Evolutionary conservation across 2,797 vertebrate genomes (phyloP).

Genomic region (Spheniscus humboldti): DNA sequence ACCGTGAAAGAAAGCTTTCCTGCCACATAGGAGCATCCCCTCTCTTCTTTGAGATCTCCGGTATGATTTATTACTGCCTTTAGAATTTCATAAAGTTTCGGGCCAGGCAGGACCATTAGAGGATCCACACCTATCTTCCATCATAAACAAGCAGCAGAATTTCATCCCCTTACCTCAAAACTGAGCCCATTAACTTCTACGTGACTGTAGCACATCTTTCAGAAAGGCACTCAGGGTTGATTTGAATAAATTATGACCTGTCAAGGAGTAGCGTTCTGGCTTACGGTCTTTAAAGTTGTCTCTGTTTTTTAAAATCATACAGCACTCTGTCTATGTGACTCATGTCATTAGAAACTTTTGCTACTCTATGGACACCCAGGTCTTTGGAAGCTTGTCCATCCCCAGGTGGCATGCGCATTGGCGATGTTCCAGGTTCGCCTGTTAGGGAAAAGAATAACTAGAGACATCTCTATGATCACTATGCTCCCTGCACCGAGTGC

Average conservation of each 20-base stretch:
- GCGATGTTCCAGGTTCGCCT: fast-evolving
- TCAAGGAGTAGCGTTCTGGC: neutral
- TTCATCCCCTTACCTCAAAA: neutral
- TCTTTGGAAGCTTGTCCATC: neutral
- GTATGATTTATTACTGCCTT: neutral
- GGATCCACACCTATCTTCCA: neutral
- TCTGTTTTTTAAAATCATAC: neutral
- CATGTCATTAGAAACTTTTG: neutral
- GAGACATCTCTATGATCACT: neutral
- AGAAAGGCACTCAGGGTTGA: neutral
- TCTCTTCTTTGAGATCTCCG: neutral
- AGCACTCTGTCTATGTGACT: neutral
- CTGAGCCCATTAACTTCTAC: neutral
- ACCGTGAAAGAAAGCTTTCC: neutral
- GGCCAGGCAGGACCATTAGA: neutral
- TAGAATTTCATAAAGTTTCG: neutral
- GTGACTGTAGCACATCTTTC: neutral
- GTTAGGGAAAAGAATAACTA: neutral
- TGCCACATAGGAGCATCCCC: neutral
- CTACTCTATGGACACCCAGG: neutral
- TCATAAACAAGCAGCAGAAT: neutral
- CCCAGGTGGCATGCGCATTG: fast-evolving
- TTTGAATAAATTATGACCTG: neutral
- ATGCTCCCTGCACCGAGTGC: neutral
- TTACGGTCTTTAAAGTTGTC: neutral